phyloP scores from a whole-genome alignment of 1,140 invertebrate genomes.

The Phthorimaea operculella region DNA sequence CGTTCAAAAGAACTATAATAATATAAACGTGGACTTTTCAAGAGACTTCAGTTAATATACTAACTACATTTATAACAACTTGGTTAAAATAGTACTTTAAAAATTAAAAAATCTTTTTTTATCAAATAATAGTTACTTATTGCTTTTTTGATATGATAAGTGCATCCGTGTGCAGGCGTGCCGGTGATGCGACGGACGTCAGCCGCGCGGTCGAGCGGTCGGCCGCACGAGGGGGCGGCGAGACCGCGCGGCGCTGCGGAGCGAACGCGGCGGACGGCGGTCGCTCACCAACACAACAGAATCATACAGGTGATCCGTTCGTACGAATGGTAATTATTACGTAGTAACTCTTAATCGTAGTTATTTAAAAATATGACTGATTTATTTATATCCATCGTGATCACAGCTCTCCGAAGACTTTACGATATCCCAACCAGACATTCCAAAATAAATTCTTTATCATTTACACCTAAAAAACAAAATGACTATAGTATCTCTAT shows the following conservation, averaged over 20 bases:
- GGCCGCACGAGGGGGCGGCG: too few relatives aligned
- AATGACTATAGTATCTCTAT: conserved; percentile 66
- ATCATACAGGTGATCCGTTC: conserved; percentile 23
- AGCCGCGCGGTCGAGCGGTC: conserved; percentile 3
- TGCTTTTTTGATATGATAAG: conserved; percentile 65
- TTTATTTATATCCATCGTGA: conserved; percentile 65
- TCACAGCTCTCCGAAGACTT: conserved; percentile 66
- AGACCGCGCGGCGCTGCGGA: conserved; percentile 1
- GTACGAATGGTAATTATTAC: conserved; percentile 40
- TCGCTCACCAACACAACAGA: conserved; percentile 9
- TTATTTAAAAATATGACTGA: conserved; percentile 66
- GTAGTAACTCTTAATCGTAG: conserved; percentile 60
- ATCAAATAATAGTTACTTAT: conserved; percentile 62
- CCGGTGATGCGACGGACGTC: conserved; percentile 11
- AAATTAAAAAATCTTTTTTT: conserved; percentile 55
- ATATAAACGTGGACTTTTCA: conserved; percentile 57
- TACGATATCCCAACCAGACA: conserved; percentile 59
- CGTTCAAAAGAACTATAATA: conserved; percentile 64
- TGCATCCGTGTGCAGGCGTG: conserved; percentile 37
- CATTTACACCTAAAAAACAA: conserved; percentile 64
- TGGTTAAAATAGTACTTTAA: conserved; percentile 63
- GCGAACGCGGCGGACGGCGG: conserved; percentile 7
- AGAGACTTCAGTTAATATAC: conserved; percentile 62
- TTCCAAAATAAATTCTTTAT: conserved; percentile 65
- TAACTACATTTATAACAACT: conserved; percentile 64